Evolutionary conservation across 1,140 invertebrate species (phyloP), one percentile per base, ranked within the genome.

Genomic region (Glossosoma conforme): DNA sequence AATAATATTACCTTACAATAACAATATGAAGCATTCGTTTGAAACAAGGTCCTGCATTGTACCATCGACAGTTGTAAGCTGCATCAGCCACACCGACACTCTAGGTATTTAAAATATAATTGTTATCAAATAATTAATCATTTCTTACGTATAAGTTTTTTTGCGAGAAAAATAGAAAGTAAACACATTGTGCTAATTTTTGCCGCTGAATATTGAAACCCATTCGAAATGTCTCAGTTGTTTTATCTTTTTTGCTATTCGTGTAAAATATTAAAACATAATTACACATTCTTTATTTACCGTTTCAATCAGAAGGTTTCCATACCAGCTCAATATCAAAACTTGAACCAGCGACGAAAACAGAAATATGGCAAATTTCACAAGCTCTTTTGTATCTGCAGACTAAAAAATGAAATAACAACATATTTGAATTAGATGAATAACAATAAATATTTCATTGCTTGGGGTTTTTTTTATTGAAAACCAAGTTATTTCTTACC

Each of bases 251-350:
- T n/a, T n/a, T n/a, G n/a, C n/a, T n/a, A n/a, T n/a, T n/a, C n/a
- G n/a, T n/a, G n/a, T n/a, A n/a, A n/a, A n/a, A n/a, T n/a, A n/a
- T n/a, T n/a, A n/a, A n/a, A n/a, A n/a, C n/a, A n/a, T n/a, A n/a
- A n/a, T n/a, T n/a, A n/a, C n/a, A n/a, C n/a, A n/a, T n/a, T n/a
- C n/a, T 28, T 28, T 13, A 37, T 18, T 4, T 40, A 40, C 37
- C 37, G 20, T 8, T 3, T 40, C 37, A 3, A 40, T 40, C 4
- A 40, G 20, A 21, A 17, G 8, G n/a, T 40, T 40, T 40, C 37
- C 37, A 40, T 40, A 40, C 37, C 37, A 40, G 15, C 37, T 40
- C 17, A 40, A 21, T 4, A 40, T 40, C 18, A 40, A 40, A 8
- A 40, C 37, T 40, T 40, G 37, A 5, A 40, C 18, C 4, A 40